Conservation (phyloP, 2,888 invertebrate genomes). For the Agriopis aurantiaria region DNA sequence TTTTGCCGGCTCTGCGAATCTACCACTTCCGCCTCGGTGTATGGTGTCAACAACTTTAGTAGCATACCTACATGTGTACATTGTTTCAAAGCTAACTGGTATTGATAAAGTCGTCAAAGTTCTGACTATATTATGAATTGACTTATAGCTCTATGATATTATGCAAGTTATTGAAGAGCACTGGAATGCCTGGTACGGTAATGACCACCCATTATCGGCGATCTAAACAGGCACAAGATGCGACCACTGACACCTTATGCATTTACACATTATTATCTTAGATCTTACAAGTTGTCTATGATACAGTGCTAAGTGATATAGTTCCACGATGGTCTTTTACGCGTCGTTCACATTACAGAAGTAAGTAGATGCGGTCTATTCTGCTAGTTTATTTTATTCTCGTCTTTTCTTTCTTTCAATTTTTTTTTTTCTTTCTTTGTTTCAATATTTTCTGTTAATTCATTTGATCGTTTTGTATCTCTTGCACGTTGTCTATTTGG, state of each 20-base stretch:
- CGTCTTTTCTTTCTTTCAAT: too few species aligned
- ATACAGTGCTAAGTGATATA: neutral
- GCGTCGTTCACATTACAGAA: too few species aligned
- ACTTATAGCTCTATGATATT: too few species aligned
- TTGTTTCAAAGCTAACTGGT: slow-evolving; percentile 4
- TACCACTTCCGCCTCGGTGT: neutral
- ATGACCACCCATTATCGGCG: slow-evolving; percentile 63
- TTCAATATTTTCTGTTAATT: too few species aligned
- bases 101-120: slow-evolving; percentile 19
- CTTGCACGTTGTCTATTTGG: too few species aligned
- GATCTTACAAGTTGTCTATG: slow-evolving; percentile 22
- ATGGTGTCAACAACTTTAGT: slow-evolving; percentile 15
- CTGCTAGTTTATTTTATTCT: too few species aligned
- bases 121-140: too few species aligned
- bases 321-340: neutral
- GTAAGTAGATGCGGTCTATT: too few species aligned
- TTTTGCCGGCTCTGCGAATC: neutral
- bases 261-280: slow-evolving; percentile 37
- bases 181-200: slow-evolving; percentile 63
- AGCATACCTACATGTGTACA: neutral
- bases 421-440: too few species aligned
- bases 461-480: too few species aligned
- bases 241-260: slow-evolving; percentile 54
- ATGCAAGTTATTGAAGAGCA: slow-evolving; percentile 46
- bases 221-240: slow-evolving; percentile 59